Percentiles rank a stretch among this genome's conserved stretches.
phyloP scores from a whole-genome alignment of 1,140 invertebrate genomes.

The Adelges cooleyi region DNA sequence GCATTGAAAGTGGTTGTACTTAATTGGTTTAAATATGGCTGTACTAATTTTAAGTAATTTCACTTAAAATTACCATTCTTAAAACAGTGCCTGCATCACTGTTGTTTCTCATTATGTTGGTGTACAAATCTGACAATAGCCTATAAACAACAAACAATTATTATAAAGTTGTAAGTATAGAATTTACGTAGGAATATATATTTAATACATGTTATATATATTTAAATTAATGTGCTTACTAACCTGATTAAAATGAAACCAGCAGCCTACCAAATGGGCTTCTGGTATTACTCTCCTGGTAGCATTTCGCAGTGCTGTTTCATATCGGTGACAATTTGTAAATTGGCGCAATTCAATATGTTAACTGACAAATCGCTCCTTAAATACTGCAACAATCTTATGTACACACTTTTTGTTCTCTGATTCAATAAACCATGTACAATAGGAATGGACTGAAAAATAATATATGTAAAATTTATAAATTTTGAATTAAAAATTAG shows the following conservation, averaged over 20 bases:
- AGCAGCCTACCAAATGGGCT: not conserved
- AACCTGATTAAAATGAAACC: not conserved
- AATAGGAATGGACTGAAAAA: constrained; percentile 6
- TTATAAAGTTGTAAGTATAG: not conserved
- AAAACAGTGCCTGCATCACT: not conserved
- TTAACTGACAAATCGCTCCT: not conserved
- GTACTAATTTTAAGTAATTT: not conserved
- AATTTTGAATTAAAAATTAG: no score
- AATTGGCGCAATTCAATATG: not conserved
- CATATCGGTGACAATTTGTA: not conserved
- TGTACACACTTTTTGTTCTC: not conserved
- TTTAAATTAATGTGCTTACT: no score
- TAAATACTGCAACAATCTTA: not conserved
- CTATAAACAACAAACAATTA: no score
- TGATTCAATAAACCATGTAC: not conserved
- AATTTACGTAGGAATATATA: not conserved
- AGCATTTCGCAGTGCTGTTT: not conserved
- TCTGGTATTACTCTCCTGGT: not conserved
- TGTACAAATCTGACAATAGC: not conserved
- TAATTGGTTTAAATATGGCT: no score
- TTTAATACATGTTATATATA: no score
- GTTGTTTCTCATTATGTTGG: not conserved
- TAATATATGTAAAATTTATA: no score
- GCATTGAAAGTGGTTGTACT: no score
- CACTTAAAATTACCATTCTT: not conserved